These are phyloP conservation scores for Apodemus agrarius DNA, from an alignment of 2,797 vertebrate genomes.

Conservation along the genomic window DNA sequence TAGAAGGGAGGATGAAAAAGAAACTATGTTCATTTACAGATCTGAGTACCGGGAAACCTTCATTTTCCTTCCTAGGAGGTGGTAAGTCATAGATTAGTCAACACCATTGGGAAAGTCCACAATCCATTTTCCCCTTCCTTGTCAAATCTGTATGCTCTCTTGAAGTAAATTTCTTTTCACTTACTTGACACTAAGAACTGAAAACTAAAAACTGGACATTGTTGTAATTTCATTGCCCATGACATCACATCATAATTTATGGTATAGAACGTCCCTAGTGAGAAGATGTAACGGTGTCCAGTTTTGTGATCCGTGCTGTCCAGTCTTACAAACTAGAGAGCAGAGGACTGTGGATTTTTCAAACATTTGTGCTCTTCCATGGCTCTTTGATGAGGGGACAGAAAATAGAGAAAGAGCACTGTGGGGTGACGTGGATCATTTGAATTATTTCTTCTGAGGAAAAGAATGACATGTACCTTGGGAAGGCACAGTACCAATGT, in stretches of 20 bases:
- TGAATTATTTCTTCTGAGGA: background rate
- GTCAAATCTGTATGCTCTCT: background rate
- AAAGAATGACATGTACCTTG: background rate
- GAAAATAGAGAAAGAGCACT: background rate
- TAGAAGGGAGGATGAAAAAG: background rate
- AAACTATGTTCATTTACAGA: background rate
- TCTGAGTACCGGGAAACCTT: background rate
- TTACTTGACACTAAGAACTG: background rate
- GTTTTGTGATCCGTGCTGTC: background rate
- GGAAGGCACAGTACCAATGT: background rate
- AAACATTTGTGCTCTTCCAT: background rate
- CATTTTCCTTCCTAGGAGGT: background rate
- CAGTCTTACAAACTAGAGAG: background rate
- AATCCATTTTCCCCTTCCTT: background rate
- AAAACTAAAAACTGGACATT: background rate
- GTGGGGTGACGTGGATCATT: background rate
- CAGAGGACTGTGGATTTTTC: background rate
- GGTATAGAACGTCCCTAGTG: background rate
- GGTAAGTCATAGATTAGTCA: background rate
- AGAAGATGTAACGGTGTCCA: background rate
- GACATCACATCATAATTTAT: background rate
- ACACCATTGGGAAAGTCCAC: background rate
- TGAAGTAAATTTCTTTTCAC: background rate
- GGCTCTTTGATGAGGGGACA: background rate
- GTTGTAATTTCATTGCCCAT: background rate